phyloP scores from a whole-genome alignment of 2,797 vertebrate genomes.

The Monodelphis domestica region DNA sequence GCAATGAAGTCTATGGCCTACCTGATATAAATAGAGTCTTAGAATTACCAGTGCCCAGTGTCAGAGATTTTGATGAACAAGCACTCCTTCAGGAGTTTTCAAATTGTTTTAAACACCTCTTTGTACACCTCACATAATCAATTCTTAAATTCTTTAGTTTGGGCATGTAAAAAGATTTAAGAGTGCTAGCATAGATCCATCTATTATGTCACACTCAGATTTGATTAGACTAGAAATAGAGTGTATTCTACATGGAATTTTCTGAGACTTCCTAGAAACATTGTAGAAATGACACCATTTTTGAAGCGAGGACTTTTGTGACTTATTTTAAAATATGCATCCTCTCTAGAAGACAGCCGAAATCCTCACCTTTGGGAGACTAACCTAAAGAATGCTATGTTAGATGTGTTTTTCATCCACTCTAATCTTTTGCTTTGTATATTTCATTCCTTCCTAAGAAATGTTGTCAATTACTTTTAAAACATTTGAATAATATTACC shows the following conservation, averaged over 20 bases:
- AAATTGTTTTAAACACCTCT: not conserved
- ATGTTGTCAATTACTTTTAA: not conserved
- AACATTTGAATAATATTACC: not conserved
- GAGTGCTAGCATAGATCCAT: not conserved
- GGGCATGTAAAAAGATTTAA: slow-evolving; percentile 1
- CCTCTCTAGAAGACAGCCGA: not conserved
- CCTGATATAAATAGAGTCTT: not conserved
- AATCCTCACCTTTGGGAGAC: not conserved
- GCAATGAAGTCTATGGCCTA: not conserved
- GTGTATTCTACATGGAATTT: not conserved
- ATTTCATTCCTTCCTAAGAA: slow-evolving; percentile 8
- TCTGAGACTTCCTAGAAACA: not conserved
- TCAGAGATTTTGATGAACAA: not conserved
- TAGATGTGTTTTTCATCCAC: slow-evolving; percentile 11
- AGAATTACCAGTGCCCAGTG: not conserved
- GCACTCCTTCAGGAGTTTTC: not conserved
- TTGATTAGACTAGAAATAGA: slow-evolving; percentile 9
- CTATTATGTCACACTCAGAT: not conserved
- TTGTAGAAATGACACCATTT: slow-evolving; percentile 7
- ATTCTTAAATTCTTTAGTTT: not conserved
- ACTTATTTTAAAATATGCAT: not conserved
- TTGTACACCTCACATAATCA: not conserved
- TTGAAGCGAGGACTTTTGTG: not conserved
- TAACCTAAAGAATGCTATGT: slow-evolving; percentile 17
- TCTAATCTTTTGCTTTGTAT: not conserved